A percentile compares a stretch with the other conserved stretches of the same genome.
phyloP scores from a whole-genome alignment of 37 sponge, comb jelly and placozoan species.

The Spongilla lacustris region DNA sequence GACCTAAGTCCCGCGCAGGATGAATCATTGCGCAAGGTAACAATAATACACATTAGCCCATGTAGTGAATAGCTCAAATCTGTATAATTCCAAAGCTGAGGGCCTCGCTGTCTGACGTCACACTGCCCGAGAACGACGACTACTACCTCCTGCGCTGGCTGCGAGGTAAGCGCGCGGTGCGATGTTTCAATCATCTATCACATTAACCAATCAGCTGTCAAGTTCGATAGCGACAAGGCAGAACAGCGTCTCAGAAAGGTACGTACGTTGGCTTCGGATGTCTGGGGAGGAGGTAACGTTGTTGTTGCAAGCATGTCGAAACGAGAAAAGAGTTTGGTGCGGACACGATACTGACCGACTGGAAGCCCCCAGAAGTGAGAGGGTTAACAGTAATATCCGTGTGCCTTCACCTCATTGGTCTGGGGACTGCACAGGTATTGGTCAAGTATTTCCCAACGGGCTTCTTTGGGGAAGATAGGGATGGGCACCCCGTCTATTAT shows the following conservation, averaged over 20 bases:
- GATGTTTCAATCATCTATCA: background rate
- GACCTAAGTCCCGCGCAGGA: slow-evolving; percentile 59
- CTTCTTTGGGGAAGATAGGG: slow-evolving; percentile 65
- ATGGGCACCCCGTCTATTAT: slow-evolving; percentile 67
- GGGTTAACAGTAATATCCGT: background rate
- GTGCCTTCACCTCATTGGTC: background rate
- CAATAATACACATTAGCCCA: background rate
- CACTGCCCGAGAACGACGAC: slow-evolving; percentile 53
- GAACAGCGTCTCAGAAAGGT: slow-evolving; percentile 75
- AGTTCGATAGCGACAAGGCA: slow-evolving; percentile 60
- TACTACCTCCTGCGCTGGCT: slow-evolving; percentile 67
- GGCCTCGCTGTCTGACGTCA: slow-evolving; percentile 47
- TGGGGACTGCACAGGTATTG: slow-evolving; percentile 18
- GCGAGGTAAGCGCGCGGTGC: slow-evolving; percentile 30
- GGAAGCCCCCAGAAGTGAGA: slow-evolving; percentile 59
- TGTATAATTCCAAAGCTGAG: slow-evolving; percentile 13
- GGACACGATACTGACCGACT: slow-evolving; percentile 73
- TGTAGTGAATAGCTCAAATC: background rate
- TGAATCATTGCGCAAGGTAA: slow-evolving; percentile 33
- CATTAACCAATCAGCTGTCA: slow-evolving; percentile 33
- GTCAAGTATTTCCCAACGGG: slow-evolving; percentile 56
- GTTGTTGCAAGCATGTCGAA: slow-evolving; percentile 47
- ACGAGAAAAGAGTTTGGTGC: slow-evolving; percentile 49
- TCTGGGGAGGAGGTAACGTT: background rate
- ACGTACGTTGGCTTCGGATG: background rate